phyloP scores from a whole-genome alignment of 2,888 invertebrate species.

The Cylloceria caligata region DNA sequence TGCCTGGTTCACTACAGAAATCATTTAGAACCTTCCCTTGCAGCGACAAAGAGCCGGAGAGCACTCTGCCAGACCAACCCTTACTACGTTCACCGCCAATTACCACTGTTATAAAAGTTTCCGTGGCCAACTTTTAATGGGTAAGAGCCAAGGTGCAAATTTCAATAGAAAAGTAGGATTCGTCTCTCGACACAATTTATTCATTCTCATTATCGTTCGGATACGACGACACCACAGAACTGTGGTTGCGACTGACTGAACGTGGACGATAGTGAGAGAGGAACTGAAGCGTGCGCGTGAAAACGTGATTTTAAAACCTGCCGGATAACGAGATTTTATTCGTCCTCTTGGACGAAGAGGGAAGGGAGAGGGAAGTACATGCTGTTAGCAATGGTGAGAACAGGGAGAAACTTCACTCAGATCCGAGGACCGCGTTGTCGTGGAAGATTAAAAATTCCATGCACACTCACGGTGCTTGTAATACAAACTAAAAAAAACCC shows the following conservation, averaged over 20 bases:
- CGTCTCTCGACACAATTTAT: conserved; percentile 57
- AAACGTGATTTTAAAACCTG: conserved; percentile 48
- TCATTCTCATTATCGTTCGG: conserved; percentile 60
- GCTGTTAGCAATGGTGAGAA: not conserved
- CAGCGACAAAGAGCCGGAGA: not conserved
- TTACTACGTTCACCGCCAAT: conserved; percentile 26
- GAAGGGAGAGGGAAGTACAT: not conserved
- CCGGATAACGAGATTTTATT: conserved; percentile 57
- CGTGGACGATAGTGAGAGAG: not conserved
- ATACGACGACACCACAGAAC: not conserved
- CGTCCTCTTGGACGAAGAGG: conserved; percentile 18
- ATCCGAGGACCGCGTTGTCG: conserved; percentile 28
- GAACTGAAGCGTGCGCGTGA: not conserved
- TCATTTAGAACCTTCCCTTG: not conserved
- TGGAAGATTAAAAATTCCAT: conserved; percentile 50
- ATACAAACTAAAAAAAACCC: conserved; percentile 48
- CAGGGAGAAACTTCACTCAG: not conserved
- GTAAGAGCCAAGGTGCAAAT: conserved; percentile 42
- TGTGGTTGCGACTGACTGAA: not conserved
- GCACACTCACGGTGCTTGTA: conserved; percentile 30
- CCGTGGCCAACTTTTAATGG: conserved; percentile 58
- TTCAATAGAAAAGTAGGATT: conserved; percentile 51
- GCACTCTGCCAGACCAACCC: not conserved
- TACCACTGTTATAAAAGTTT: conserved; percentile 53
- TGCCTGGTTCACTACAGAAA: not conserved